These are phyloP conservation scores for Encarsia formosa DNA, from an alignment of 2,888 invertebrate species.

Conservation along the genomic window DNA sequence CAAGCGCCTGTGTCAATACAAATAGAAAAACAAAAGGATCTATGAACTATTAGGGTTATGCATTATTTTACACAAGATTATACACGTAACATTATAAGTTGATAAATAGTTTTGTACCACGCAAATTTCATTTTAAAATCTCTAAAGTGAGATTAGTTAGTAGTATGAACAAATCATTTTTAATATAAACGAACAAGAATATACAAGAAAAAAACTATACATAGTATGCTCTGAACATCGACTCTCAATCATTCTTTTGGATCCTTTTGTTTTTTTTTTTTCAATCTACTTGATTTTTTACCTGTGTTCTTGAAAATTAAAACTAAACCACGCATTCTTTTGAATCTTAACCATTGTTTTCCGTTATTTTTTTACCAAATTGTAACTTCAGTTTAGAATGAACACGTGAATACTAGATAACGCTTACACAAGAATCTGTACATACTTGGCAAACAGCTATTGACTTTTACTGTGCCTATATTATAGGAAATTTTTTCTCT, in stretches of 20 bases:
- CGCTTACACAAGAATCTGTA: constrained; percentile 20
- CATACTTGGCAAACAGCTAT: constrained; percentile 20
- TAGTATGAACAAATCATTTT: constrained; percentile 14
- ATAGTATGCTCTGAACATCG: constrained; percentile 4
- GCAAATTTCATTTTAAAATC: constrained; percentile 13
- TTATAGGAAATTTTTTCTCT: not conserved
- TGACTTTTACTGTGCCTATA: constrained; percentile 19
- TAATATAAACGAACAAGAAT: constrained; percentile 13
- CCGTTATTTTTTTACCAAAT: constrained; percentile 4
- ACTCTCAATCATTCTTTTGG: constrained; percentile 1
- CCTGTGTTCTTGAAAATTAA: constrained; percentile 13
- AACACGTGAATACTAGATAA: constrained; percentile 21
- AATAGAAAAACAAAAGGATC: constrained; percentile 25
- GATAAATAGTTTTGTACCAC: constrained; percentile 12
- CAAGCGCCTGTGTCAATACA: constrained; percentile 22
- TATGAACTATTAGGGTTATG: constrained; percentile 14
- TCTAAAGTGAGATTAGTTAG: constrained; percentile 3
- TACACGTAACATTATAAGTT: constrained; percentile 17
- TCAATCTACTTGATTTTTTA: constrained; percentile 3
- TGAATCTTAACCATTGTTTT: not conserved
- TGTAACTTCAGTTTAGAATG: constrained; percentile 21
- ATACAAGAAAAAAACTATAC: constrained; percentile 15
- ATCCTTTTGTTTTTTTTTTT: constrained; percentile 20
- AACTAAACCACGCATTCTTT: constrained; percentile 5
- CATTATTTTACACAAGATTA: constrained; percentile 23